Evolutionary conservation across 2,113 vertebrate genomes (phyloP), one percentile per base, ranked within the genome.

Genomic region (Cyphomyrus plagiostoma): DNA sequence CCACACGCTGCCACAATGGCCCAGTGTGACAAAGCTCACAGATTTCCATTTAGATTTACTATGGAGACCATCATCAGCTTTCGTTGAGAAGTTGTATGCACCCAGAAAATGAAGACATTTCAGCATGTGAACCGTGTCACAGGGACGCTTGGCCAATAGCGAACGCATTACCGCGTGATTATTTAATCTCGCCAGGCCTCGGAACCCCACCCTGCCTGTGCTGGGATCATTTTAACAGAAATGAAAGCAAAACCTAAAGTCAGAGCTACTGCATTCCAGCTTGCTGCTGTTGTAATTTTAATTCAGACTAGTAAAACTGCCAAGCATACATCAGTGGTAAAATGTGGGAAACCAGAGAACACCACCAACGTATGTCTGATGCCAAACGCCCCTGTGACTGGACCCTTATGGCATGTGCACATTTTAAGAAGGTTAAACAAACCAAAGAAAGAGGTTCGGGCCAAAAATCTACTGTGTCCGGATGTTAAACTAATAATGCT

Each of bases 201-300:
- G 0, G 21, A 48, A 15, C 11, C 1, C 48, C 84, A 35, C n/a
- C 77, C 48, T 49, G 8, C 10, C n/a, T 86, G n/a, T 86, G 46
- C 48, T 0, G 21, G 84, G 48, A 50, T 86, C 84, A 9, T 86
- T 86, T 52, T 30, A 86, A 50, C 46, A 86, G 84, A 86, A 86
- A 30, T 30, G 84, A 86, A 86, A 86, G 48, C n/a, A 50, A 86
- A 86, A 86, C 46, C 62, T 70, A 50, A 10, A 86, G 48, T 52
- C n/a, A 86, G 48, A 50, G 46, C 5, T 45, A 50, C 48, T 50
- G 84, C 48, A 26, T 30, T 48, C 46, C 48, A 52, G n/a, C 46
- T 50, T 6, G 23, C 39, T 84, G 82, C 23, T 86, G 84, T 15
- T 49, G n/a, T 23, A 50, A 26, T 26, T 86, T 49, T 17, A 62